phyloP scores from a whole-genome alignment of 1,140 invertebrate species.

The Eurosta solidaginis region DNA sequence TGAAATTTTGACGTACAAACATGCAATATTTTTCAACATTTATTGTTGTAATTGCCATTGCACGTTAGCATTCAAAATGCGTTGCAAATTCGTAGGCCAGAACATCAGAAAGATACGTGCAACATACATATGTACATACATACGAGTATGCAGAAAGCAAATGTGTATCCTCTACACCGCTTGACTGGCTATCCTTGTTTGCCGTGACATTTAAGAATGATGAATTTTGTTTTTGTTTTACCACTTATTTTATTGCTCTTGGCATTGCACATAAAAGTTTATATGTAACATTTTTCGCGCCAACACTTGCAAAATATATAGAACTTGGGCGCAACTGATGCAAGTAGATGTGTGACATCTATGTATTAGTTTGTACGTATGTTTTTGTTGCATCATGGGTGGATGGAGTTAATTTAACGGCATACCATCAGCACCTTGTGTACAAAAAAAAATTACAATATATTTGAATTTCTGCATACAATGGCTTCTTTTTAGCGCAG shows the following conservation, averaged over 20 bases:
- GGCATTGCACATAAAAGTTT: slow-evolving; percentile 21
- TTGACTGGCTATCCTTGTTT: background rate
- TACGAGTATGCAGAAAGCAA: background rate
- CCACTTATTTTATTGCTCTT: background rate
- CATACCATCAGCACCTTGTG: background rate
- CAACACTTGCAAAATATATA: background rate
- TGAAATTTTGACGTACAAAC: background rate
- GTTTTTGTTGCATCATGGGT: background rate
- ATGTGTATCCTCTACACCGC: background rate
- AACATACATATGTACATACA: background rate
- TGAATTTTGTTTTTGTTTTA: background rate
- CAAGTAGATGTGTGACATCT: no score
- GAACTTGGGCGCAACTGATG: background rate
- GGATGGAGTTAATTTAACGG: slow-evolving; percentile 19
- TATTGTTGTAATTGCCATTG: background rate
- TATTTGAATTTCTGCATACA: background rate
- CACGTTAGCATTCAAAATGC: slow-evolving; percentile 10
- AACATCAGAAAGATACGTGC: background rate
- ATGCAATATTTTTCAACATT: background rate
- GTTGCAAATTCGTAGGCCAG: background rate
- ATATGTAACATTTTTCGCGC: background rate
- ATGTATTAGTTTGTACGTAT: no score
- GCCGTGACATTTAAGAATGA: background rate
- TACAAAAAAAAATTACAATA: background rate
- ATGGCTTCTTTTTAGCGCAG: background rate